Evolutionary conservation across 2,113 vertebrate species (phyloP).

Genomic region (Alosa alosa): DNA sequence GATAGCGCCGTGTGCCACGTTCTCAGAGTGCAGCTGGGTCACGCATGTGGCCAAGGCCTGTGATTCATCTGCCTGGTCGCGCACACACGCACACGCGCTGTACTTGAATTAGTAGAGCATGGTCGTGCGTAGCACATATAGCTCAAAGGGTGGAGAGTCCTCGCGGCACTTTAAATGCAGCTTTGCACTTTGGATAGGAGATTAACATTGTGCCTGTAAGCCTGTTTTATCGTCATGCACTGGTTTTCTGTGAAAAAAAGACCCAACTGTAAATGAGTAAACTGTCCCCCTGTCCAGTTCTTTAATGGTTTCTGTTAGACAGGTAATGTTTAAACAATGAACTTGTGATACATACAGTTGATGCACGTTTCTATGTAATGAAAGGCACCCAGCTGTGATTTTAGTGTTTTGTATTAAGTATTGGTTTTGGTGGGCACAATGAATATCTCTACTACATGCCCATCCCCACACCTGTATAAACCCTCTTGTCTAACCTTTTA

Average conservation of each 20-base stretch:
- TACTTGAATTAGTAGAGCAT: conserved; percentile 11
- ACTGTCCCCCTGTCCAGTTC: background rate
- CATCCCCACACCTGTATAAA: no score
- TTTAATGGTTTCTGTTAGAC: background rate
- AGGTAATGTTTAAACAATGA: background rate
- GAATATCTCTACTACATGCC: no score
- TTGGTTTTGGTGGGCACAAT: no score
- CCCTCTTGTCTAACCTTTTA: no score
- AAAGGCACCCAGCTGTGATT: no score
- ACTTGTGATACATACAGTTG: no score
- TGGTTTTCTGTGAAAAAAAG: background rate
- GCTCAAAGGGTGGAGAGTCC: background rate
- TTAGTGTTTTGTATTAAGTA: no score
- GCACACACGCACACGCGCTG: background rate
- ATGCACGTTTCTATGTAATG: no score
- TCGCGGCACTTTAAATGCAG: background rate
- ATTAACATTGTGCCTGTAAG: background rate
- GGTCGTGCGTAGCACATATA: background rate
- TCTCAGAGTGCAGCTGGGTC: background rate
- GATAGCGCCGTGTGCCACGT: background rate
- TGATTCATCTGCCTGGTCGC: conserved; percentile 11
- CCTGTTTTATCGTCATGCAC: background rate
- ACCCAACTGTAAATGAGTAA: background rate
- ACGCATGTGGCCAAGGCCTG: background rate
- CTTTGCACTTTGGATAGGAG: background rate